These are phyloP conservation scores for Perca fluviatilis DNA, from an alignment of 2,113 vertebrate genomes.

Conservation along the genomic window DNA sequence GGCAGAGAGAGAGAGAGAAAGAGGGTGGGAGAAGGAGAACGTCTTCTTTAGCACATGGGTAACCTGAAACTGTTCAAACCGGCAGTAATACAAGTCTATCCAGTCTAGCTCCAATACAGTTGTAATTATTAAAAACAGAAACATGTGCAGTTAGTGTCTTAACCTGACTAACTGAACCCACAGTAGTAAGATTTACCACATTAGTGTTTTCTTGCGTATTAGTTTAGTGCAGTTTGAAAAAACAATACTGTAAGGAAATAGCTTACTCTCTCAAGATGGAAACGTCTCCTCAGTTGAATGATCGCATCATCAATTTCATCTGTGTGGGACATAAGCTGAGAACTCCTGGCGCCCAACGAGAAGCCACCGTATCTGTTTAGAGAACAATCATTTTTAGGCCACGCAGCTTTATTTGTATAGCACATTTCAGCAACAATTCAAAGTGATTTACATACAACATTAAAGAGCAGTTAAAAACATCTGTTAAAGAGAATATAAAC, in stretches of 20 bases:
- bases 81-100: background rate
- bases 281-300: constrained; percentile 86
- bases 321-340: constrained; percentile 84
- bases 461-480: too few relatives aligned
- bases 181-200: background rate
- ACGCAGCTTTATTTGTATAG: too few relatives aligned
- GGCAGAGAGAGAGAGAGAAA: background rate
- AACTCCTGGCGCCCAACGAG: constrained; percentile 91
- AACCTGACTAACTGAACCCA: background rate
- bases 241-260: background rate
- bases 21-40: background rate
- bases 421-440: too few relatives aligned
- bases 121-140: constrained; percentile 3
- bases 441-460: too few relatives aligned
- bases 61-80: constrained; percentile 10
- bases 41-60: constrained; percentile 2
- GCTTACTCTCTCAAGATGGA: constrained; percentile 89
- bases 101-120: background rate
- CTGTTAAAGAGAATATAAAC: too few relatives aligned
- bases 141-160: background rate
- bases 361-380: constrained; percentile 94
- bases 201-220: background rate
- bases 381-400: constrained; percentile 12
- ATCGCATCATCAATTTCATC: constrained; percentile 90
- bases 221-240: background rate